Evolutionary conservation across 2,113 vertebrate genomes (phyloP), one percentile per base, ranked within the genome.

Genomic region (Chelonoidis abingdonii): DNA sequence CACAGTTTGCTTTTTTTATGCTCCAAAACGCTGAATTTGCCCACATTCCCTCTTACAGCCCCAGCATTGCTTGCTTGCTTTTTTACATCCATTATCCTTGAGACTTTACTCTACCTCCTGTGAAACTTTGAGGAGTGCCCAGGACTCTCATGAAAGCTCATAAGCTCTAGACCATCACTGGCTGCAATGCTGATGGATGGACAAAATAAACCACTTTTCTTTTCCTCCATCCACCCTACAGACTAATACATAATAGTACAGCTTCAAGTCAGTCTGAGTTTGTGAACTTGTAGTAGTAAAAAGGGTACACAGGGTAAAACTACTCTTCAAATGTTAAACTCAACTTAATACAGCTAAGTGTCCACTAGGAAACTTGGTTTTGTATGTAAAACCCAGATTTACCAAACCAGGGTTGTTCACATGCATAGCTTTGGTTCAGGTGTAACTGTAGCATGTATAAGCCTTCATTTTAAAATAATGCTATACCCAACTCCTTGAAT

Each of bases 151-250:
- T 2, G 5, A 10, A 44, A 56, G 7, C 21, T 84, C 0, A 41
- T 24, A 35, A 88, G 22, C 11, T 7, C 57, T 80, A 5, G 1
- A 52, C 50, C 85, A 81, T 54, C 54, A 76, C 21, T 49, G 50
- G 5, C 49, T 53, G 0, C 0, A 57, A 86, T 19, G 4, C 41
- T 44, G 22, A 38, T 24, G 41, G 72, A 44, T 25, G 8, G 72
- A 76, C 38, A 41, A 21, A 65, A 87, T 35, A n/a, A 83, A 54
- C 25, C 2, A 50, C 0, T 27, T 72, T 52, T 38, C 1, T 29
- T 81, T 5, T 1, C 5, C 0, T 6, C 29, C 12, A 1, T 22
- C 87, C 13, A 21, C 12, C 27, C 69, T 0, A 0, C 11, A 2
- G 17, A 53, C 1, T 2, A 13, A 35, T 9, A 53, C 19, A 2